These are phyloP conservation scores for Poecilus cupreus DNA, from an alignment of 2,888 invertebrate genomes.

Conservation along the genomic window DNA sequence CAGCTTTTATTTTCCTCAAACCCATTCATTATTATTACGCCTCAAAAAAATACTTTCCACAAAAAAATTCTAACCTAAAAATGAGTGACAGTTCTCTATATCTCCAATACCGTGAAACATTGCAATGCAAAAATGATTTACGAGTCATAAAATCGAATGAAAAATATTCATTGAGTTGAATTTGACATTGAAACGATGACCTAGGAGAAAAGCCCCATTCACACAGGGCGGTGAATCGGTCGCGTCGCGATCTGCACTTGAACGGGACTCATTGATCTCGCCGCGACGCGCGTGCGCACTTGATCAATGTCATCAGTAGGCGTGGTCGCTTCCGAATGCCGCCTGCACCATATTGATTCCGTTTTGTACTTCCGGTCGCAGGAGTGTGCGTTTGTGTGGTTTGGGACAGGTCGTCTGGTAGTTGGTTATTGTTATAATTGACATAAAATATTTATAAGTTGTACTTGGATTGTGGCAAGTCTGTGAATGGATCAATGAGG, in stretches of 20 bases:
- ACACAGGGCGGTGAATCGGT: constrained; percentile 25
- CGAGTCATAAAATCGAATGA: constrained; percentile 7
- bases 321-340: constrained; percentile 40
- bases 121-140: constrained; percentile 31
- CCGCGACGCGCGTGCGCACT: constrained; percentile 38
- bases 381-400: no score
- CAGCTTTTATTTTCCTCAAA: no score
- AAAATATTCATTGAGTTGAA: constrained; percentile 32
- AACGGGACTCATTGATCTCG: constrained; percentile 49
- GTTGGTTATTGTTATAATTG: no score
- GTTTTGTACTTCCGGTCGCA: constrained; percentile 10
- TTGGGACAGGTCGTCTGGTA: no score
- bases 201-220: constrained; percentile 51
- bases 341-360: constrained; percentile 46
- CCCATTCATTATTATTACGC: no score
- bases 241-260: neutral
- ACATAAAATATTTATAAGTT: neutral
- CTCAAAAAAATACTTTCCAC: no score
- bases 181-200: constrained; percentile 50
- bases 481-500: neutral
- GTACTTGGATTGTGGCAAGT: neutral
- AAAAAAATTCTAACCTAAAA: neutral
- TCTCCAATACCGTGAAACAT: neutral
- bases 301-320: constrained; percentile 45
- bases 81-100: neutral